A percentile compares a stretch with the other conserved stretches of the same genome.
phyloP scores from a whole-genome alignment of 2,113 vertebrate genomes.

The Gasterosteus nipponicus region DNA sequence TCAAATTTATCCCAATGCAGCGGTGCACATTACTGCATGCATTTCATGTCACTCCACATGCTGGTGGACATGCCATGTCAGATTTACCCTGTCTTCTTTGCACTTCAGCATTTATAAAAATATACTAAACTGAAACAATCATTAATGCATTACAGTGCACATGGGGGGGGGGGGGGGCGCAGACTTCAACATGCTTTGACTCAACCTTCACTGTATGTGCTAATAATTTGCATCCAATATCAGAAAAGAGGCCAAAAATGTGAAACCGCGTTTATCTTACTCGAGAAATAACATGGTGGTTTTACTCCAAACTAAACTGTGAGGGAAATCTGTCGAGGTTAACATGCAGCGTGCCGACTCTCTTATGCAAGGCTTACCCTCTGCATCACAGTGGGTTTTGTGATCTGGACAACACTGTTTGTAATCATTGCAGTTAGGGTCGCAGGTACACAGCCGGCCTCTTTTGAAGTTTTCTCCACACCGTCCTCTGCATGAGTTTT shows the following conservation, averaged over 20 bases:
- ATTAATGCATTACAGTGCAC: not conserved
- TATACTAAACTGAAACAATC: not conserved
- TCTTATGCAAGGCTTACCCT: conserved; percentile 76
- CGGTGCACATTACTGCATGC: conserved; percentile 58
- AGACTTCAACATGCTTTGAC: conserved; percentile 18
- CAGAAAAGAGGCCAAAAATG: not conserved
- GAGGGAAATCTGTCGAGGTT: not conserved
- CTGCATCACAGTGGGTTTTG: conserved; percentile 72
- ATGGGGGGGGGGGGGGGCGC: not conserved
- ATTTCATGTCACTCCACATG: conserved; percentile 40
- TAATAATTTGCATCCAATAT: not conserved
- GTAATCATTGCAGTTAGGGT: conserved; percentile 81
- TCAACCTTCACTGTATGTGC: not conserved
- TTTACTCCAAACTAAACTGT: not conserved
- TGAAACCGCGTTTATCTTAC: no score
- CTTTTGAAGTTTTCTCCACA: conserved; percentile 89
- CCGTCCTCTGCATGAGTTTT: conserved; percentile 88
- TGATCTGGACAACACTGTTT: conserved; percentile 91
- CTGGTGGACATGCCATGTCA: conserved; percentile 26
- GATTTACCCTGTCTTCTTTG: not conserved
- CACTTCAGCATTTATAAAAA: not conserved
- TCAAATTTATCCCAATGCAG: conserved; percentile 38
- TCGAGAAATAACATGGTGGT: not conserved
- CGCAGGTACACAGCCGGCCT: conserved; percentile 89
- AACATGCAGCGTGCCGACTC: conserved; percentile 26